Base-by-base conservation (phyloP, 1,140 invertebrate species). In the Pseudomyrmex pallidus region DNA sequence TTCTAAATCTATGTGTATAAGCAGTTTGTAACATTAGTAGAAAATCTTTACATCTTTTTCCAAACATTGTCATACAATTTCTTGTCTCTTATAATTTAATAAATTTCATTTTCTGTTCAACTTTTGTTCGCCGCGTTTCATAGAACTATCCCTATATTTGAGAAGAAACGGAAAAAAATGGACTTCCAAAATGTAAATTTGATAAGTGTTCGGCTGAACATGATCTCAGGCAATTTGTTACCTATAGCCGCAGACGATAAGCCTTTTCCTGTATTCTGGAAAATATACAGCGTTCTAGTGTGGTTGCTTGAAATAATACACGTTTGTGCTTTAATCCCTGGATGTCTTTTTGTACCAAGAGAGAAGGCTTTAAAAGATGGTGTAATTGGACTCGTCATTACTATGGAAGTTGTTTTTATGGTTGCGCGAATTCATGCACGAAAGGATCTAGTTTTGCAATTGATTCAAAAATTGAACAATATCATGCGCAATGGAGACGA, bases 151-250 rank as follows among this genome's bases (percentile, higher is more conserved):
- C 0, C 9, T 20, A 48, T 66, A 2, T 5, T 0, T 8, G 4
- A 61, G 25, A 2, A 15, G 62, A 64, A 48, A 10, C 15, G 12
- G 20, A 13, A 57, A 13, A 2, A 4, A 1, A 90, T 90, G 82
- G 44, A 90, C 68, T 90, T 90, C 25, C 59, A 48, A 74, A 87
- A 13, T 4, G 59, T 84, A 3, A 92, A 85, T 70, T 25, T 25
- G 2, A 64, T 87, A 0, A 90, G 86, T 46, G 48, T 63, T 2
- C 12, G 73, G 0, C 1, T 84, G 0, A 88, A 89, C 25, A 22
- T 22, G 0, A 0, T 88, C 0, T 82, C 86, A 3, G 88, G 85
- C 0, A 90, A 91, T 12, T 9, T 84, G 12, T 56, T 90, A 25
- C 88, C 89, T 0, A n/a, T 87, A 10, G 85, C 83, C 0, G 35